Base-by-base conservation (phyloP, 2,113 vertebrate genomes). In the Myiopsitta monachus region DNA sequence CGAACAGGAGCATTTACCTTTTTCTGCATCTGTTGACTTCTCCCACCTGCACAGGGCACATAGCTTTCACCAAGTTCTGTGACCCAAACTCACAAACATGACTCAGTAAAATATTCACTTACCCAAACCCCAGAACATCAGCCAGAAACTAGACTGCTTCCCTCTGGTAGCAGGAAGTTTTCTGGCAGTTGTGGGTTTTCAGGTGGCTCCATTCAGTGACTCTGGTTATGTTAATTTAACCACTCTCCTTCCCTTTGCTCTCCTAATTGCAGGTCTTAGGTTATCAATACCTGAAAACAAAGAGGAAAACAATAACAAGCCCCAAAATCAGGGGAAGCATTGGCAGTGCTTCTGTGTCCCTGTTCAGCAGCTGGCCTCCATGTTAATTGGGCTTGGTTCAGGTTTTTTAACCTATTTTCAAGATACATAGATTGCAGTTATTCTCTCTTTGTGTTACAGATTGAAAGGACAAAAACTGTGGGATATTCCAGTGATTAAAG, bases 351-450 rank as follows among this genome's bases (percentile, higher is more conserved):
- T 81, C 44, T 94, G 21, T 54, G 52, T 66, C 46, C 17, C 59
- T 81, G 26, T 19, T 84, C 62, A 66, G n/a, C 33, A 84, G 33
- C 38, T 66, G 21, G 14, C 22, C 61, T 82, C 31, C 43, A 49
- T 5, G 26, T 44, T 90, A 87, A 91, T 70, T 67, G 11, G 4
- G 13, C 21, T 59, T 33, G 18, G 33, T 9, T 6, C 15, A 19
- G 31, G 55, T 82, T 94, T 87, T 54, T 39, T 74, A 94, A 91
- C 4, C 38, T 51, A 38, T 66, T 88, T 91, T 85, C 47, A 73
- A 75, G 55, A 64, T 43, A 83, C 23, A 86, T 1, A 57, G 47
- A 62, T 85, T 79, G 62, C 18, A 90, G 49, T 46, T 78, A 28
- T 52, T 41, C 16, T 76, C 15, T 68, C 55, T 83, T n/a, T 54